Conservation (phyloP, 1,140 invertebrate genomes). For the Listronotus oregonensis region DNA sequence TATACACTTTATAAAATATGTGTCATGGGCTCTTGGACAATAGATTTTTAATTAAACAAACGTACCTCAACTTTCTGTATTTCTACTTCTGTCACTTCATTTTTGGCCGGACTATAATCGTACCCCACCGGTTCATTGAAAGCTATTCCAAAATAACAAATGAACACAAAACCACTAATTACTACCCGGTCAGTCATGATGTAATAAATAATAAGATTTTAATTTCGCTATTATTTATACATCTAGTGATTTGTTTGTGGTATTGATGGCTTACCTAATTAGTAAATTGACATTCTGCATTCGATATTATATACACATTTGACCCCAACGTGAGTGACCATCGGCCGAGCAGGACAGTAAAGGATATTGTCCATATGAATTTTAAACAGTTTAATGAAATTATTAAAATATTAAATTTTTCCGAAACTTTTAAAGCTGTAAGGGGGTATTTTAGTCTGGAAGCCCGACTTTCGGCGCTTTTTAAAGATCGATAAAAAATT, state of each 20-base stretch:
- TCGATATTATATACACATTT: conserved; percentile 9
- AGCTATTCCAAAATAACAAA: not conserved
- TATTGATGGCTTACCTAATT: not conserved
- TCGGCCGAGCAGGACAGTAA: not conserved
- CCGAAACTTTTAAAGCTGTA: no score
- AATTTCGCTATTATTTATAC: conserved; percentile 19
- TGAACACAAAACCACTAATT: conserved; percentile 10
- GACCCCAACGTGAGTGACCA: conserved; percentile 1
- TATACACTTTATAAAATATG: no score
- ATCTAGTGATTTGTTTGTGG: not conserved
- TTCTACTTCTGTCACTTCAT: conserved; percentile 17
- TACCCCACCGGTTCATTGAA: conserved; percentile 15
- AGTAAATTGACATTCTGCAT: not conserved
- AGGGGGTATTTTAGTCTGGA: no score
- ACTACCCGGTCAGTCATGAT: conserved; percentile 4
- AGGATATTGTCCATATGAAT: not conserved
- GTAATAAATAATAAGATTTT: not conserved
- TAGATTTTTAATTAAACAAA: no score
- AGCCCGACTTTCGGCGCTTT: no score
- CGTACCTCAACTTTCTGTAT: conserved; percentile 23
- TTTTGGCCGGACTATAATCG: conserved; percentile 15
- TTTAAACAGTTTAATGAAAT: not conserved
- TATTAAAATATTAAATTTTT: no score
- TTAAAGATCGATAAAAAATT: no score
- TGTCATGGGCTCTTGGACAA: no score